Base-by-base conservation (phyloP, 2,113 vertebrate genomes). In the Erythrocercus mccallii region DNA sequence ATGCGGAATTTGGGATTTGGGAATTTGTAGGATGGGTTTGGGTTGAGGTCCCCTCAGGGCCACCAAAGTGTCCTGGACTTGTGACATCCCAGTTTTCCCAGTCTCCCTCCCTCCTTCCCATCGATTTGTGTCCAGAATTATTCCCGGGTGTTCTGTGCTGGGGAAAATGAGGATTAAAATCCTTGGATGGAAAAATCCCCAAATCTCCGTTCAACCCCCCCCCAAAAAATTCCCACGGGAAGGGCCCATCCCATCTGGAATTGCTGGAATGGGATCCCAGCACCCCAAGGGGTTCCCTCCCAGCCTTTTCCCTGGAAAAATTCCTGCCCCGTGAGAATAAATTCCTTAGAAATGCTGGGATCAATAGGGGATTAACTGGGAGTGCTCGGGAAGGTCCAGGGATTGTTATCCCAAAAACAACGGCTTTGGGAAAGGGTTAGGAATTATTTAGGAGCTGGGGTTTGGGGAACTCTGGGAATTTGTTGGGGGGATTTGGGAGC, bases 131-230 rank as follows among this genome's bases (percentile, higher is more conserved):
- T 10, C 50, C 21, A 6, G 40, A 31, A 37, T 37, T 9, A 8
- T 80, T 45, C 27, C 50, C 4, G 0, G 15, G 2, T 1, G 2
- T 24, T 65, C 61, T 15, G 20, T 8, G 15, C 25, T 1, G 0
- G 33, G 27, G 21, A 10, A 66, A 66, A 33, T 0, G 2, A 25
- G 19, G 7, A 16, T 31, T 20, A 20, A 56, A 66, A 10, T 56
- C 16, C 33, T 37, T 10, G 17, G 8, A 16, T 66, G n/a, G 40
- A 33, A 45, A 66, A 56, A 38, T 16, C n/a, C 40, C 56, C 3
- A 2, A 48, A 60, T 47, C 5, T 23, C n/a, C 1, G 0, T 30
- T 44, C 48, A 53, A 42, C 4, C 2, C 5, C 8, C 7, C 8
- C 12, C 15, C 17, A 10, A 28, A 45, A 54, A 66, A 45, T 37